phyloP scores from a whole-genome alignment of 1,140 invertebrate genomes.

The Formica selysi region DNA sequence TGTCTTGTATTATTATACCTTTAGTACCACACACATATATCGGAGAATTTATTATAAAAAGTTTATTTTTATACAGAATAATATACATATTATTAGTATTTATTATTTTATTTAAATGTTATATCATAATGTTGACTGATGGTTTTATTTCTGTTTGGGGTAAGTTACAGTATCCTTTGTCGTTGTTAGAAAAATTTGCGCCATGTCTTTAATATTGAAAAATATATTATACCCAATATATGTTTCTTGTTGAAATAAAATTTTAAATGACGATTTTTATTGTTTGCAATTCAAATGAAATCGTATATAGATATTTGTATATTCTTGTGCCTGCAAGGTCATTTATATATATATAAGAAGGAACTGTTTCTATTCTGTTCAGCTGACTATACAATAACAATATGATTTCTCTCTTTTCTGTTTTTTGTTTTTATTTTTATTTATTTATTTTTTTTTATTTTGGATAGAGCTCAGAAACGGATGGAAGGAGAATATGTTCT shows the following conservation, averaged over 20 bases:
- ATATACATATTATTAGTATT: constrained; percentile 61
- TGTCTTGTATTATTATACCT: constrained; percentile 46
- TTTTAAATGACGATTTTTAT: background rate
- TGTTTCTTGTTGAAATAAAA: constrained; percentile 3
- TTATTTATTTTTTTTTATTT: constrained; percentile 10
- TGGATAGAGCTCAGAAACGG: constrained; percentile 91
- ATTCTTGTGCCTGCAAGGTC: constrained; percentile 63
- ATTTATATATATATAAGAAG: constrained; percentile 46
- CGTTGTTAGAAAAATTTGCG: background rate
- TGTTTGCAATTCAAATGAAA: constrained; percentile 17
- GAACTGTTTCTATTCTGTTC: constrained; percentile 49
- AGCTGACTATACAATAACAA: constrained; percentile 69
- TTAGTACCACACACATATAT: constrained; percentile 38
- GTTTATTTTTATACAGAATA: constrained; percentile 52
- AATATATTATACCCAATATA: background rate
- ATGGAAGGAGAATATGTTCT: constrained; percentile 95
- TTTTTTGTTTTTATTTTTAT: background rate
- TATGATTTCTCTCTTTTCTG: constrained; percentile 76
- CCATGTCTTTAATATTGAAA: background rate
- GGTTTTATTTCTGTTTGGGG: constrained; percentile 62
- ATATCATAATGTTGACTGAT: constrained; percentile 61
- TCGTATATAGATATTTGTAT: constrained; percentile 42
- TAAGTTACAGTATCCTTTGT: constrained; percentile 43
- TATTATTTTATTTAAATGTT: constrained; percentile 67
- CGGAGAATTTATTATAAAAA: constrained; percentile 14